Evolutionary conservation across 2,797 vertebrate species (phyloP).

Genomic region (Macroramphosus scolopax): DNA sequence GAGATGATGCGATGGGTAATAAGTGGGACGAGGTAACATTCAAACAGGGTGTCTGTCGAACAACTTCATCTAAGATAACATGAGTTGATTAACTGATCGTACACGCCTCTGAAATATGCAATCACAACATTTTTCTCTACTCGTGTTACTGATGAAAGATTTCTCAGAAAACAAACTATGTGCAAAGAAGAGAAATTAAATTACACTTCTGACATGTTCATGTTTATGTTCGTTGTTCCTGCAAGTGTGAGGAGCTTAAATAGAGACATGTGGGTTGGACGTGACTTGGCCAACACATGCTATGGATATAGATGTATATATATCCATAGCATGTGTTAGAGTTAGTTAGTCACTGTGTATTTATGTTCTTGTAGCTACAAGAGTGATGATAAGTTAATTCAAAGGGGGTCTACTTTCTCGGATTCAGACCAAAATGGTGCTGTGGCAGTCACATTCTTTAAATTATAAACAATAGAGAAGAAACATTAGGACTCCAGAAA

Average conservation of each 20-base stretch:
- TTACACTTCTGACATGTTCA: constrained; percentile 14
- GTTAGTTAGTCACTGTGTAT: too few relatives aligned
- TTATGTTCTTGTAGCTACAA: too few relatives aligned
- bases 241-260: constrained; percentile 9
- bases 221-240: not conserved
- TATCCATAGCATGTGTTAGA: too few relatives aligned
- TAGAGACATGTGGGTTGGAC: too few relatives aligned
- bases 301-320: too few relatives aligned
- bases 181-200: constrained; percentile 11
- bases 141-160: not conserved
- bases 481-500: constrained; percentile 55
- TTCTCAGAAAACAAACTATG: constrained; percentile 22
- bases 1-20: constrained; percentile 4
- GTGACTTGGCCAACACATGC: too few relatives aligned
- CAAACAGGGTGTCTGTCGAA: not conserved
- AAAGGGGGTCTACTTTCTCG: constrained; percentile 29
- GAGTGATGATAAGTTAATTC: constrained; percentile 19
- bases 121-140: too few relatives aligned
- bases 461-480: constrained; percentile 42
- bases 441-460: constrained; percentile 27
- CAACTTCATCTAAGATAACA: constrained; percentile 7
- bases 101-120: constrained; percentile 12
- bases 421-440: constrained; percentile 44
- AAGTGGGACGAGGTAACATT: not conserved
- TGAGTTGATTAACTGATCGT: constrained; percentile 1